Conservation (phyloP, 2,888 invertebrate genomes). For the Tridacna crocea region DNA sequence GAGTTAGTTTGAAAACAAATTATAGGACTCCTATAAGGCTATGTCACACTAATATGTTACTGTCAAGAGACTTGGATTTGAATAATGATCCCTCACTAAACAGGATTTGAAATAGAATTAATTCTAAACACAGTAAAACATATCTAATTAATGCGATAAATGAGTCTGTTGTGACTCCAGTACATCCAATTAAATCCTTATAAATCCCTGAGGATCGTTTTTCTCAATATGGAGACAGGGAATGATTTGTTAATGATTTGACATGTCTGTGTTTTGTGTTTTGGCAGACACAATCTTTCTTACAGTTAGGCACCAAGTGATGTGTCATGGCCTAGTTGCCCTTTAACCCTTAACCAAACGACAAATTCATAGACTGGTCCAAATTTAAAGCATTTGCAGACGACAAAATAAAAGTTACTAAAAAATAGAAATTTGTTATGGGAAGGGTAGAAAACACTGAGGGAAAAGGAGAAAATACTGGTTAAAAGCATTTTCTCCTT, state of each 20-base stretch:
- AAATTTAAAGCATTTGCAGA: no score
- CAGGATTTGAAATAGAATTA: slow-evolving; percentile 4
- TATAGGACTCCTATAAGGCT: neutral
- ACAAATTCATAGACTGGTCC: no score
- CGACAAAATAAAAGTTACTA: no score
- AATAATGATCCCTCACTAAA: slow-evolving; percentile 1
- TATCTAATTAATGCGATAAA: slow-evolving; percentile 21
- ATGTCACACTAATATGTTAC: neutral
- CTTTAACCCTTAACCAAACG: no score
- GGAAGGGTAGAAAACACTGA: no score
- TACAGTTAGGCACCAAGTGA: no score
- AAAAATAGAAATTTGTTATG: no score
- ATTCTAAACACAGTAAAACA: neutral
- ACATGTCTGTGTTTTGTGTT: no score
- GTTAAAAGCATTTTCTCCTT: no score
- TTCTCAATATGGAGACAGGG: slow-evolving; percentile 6
- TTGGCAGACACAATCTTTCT: no score
- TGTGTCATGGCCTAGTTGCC: no score
- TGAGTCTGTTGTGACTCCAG: slow-evolving; percentile 12
- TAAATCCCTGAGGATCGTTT: neutral
- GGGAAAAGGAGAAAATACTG: no score
- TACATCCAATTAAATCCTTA: slow-evolving; percentile 15
- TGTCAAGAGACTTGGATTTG: neutral
- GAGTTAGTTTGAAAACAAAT: neutral
- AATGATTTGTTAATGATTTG: neutral